Percentiles rank a stretch among this genome's conserved stretches.
Conservation (phyloP, 1,140 invertebrate genomes). For the Philotrypesis tridentata region DNA sequence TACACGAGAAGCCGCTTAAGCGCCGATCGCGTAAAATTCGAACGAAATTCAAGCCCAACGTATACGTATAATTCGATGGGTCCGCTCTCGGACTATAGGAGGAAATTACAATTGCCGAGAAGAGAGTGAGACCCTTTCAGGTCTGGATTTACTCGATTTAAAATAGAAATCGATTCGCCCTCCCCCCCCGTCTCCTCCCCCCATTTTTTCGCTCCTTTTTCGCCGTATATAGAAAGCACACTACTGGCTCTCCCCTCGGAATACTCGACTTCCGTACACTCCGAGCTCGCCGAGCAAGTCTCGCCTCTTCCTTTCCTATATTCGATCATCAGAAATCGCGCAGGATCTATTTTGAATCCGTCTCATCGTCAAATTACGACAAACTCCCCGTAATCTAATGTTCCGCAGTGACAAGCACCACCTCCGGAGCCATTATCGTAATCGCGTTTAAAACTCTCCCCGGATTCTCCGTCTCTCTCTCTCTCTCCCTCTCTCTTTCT, state of each 20-base stretch:
- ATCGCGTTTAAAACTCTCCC: conserved; percentile 35
- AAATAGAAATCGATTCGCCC: conserved; percentile 24
- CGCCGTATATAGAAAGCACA: conserved; percentile 1
- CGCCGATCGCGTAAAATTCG: conserved; percentile 28
- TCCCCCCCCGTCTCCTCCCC: neutral
- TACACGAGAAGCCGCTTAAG: no score
- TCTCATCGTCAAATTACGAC: conserved; percentile 45
- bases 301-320: neutral
- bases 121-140: neutral
- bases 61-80: no score
- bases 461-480: neutral
- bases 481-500: neutral
- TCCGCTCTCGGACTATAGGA: no score
- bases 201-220: neutral
- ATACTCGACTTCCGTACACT: neutral
- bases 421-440: conserved; percentile 28
- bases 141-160: conserved; percentile 34
- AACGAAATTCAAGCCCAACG: conserved; percentile 21
- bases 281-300: neutral
- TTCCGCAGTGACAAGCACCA: conserved; percentile 25
- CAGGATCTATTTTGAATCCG: conserved; percentile 28
- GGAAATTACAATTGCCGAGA: conserved; percentile 16
- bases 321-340: conserved; percentile 33
- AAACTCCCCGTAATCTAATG: conserved; percentile 43
- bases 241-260: neutral